Percentiles rank a stretch among this genome's conserved stretches.
Conservation (phyloP, 1,140 invertebrate genomes). For the Hylyphantes graminicola region DNA sequence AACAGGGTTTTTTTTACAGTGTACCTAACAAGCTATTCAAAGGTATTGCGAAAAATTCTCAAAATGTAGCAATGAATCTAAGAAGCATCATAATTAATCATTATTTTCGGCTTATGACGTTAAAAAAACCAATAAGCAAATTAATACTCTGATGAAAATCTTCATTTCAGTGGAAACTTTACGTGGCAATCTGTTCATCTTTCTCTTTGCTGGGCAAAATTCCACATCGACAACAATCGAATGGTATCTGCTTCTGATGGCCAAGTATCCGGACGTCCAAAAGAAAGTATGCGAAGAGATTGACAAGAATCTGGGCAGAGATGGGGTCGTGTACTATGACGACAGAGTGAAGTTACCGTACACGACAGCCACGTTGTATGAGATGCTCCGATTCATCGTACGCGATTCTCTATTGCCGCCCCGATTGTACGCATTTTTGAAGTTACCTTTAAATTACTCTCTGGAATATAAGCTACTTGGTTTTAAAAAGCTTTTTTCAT, state of each 20-base stretch:
- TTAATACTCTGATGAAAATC: too few species aligned
- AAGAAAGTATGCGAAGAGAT: constrained; percentile 40
- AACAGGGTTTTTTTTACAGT: too few species aligned
- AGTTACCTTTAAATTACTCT: too few species aligned
- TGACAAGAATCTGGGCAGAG: constrained; percentile 19
- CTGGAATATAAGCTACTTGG: too few species aligned
- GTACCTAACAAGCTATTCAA: too few species aligned
- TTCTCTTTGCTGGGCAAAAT: constrained; percentile 38
- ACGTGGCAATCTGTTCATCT: constrained; percentile 16
- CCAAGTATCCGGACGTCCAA: constrained; percentile 11
- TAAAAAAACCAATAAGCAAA: too few species aligned
- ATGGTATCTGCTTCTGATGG: constrained; percentile 47
- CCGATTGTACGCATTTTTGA: constrained; percentile 30
- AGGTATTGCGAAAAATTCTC: too few species aligned
- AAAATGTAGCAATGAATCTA: too few species aligned
- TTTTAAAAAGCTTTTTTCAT: too few species aligned
- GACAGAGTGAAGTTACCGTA: constrained; percentile 36
- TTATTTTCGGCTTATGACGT: too few species aligned
- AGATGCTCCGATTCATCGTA: constrained; percentile 25
- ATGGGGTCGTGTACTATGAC: constrained; percentile 20
- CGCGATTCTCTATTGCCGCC: constrained; percentile 33
- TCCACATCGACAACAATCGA: constrained; percentile 9
- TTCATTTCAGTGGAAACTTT: constrained; percentile 29
- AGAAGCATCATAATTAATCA: too few species aligned
- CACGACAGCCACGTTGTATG: constrained; percentile 31